Evolutionary conservation across 2,797 vertebrate species (phyloP), one percentile per base, ranked within the genome.

Genomic region (Pampus argenteus): DNA sequence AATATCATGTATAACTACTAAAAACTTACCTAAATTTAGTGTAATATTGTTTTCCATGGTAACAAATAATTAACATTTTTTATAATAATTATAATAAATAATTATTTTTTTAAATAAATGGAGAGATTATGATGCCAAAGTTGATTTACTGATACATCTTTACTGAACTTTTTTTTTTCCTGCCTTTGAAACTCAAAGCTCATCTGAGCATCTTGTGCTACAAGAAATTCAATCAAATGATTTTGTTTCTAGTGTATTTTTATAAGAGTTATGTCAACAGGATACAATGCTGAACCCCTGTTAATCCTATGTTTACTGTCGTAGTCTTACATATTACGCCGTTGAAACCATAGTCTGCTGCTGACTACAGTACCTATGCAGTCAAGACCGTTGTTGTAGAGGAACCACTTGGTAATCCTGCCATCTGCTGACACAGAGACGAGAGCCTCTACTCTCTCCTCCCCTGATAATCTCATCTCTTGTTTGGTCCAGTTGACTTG

Each of bases 361-460:
- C 9, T 31, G 26, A 62, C 9, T 26, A 2, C 36, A 17, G 92
- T 91, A 98, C 97, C 96, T 2, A 81, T 88, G 73, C 93, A 95
- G 2, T 95, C 86, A 9, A 97, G 90, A 52, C 92, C 91, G 79
- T 94, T 34, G 49, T n/a, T 94, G 57, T 85, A 86, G 20, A 95
- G 78, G 34, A 93, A 9, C 97, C 97, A 99, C 74, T 93, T 94
- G 26, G 91, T 82, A 66, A 98, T 69, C 75, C 95, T 89, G 74
- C 96, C 96, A 1, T 98, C 96, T 50, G 93, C 94, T 0, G 96
- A 95, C 76, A 96, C 91, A 0, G 96, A 96, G 22, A 98, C 72
- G 1, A 98, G 84, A 1, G 77, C 91, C 79, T 97, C 96, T 18
- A 70, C 87, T 52, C 79, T 93, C 63, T 94, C 91, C 3, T 91